These are phyloP conservation scores for Syngnathus typhle DNA, from an alignment of 2,113 vertebrate species.

Conservation along the genomic window DNA sequence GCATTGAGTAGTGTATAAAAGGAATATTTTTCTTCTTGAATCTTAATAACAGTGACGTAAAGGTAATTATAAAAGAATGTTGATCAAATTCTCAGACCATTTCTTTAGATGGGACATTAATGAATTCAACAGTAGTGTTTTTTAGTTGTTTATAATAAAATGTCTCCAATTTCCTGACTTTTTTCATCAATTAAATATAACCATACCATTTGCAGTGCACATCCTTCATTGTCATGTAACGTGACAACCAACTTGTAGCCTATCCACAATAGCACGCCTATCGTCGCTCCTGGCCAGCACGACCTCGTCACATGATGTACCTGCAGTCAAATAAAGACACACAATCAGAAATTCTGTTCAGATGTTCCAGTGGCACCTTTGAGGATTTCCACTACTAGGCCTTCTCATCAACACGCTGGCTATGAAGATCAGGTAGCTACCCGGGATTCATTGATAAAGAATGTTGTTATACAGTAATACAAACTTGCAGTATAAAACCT, in stretches of 20 bases:
- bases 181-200: not conserved
- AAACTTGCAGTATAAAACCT: not conserved
- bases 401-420: not conserved
- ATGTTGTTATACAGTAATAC: not conserved
- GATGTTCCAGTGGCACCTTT: not conserved
- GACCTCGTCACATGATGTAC: slow-evolving; percentile 24
- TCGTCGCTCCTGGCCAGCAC: slow-evolving; percentile 12
- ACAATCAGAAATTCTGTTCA: not conserved
- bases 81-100: not conserved
- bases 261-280: slow-evolving; percentile 4
- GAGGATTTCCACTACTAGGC: not conserved
- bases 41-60: not conserved
- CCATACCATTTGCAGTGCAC: not conserved
- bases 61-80: not conserved
- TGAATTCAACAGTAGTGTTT: not conserved
- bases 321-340: slow-evolving; percentile 33
- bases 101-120: not conserved
- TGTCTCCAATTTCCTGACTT: not conserved
- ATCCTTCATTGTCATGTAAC: not conserved
- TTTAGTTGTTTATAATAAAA: not conserved
- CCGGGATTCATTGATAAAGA: not conserved
- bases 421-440: slow-evolving; percentile 31
- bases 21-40: not conserved
- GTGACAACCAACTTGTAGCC: too few relatives aligned
- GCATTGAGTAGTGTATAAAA: not conserved